A percentile compares a stretch with the other conserved stretches of the same genome.
phyloP scores from a whole-genome alignment of 1,140 invertebrate species.

The Parapsyche elsis region DNA sequence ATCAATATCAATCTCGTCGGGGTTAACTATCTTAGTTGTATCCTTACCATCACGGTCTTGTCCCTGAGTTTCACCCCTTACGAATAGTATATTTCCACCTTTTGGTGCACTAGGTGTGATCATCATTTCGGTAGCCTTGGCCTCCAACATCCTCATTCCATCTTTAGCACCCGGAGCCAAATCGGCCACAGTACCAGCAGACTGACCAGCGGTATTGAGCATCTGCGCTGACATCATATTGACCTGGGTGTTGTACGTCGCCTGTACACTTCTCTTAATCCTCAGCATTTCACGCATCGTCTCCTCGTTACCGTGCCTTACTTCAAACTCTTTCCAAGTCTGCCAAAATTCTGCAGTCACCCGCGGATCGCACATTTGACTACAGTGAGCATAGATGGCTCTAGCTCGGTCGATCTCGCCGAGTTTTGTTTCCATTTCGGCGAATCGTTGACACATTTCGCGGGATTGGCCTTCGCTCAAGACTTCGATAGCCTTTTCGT shows the following conservation, averaged over 20 bases:
- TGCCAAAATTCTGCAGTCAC: constrained; percentile 96
- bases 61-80: constrained; percentile 87
- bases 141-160: constrained; percentile 90
- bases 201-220: constrained; percentile 78
- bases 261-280: constrained; percentile 97
- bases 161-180: constrained; percentile 78
- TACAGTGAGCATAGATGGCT: constrained; percentile 97
- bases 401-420: constrained; percentile 98
- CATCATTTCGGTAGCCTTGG: constrained; percentile 77
- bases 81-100: constrained; percentile 82
- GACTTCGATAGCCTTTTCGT: constrained; percentile 97
- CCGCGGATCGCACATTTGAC: constrained; percentile 98
- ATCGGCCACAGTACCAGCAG: constrained; percentile 74
- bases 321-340: constrained; percentile 99
- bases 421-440: constrained; percentile 97
- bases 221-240: constrained; percentile 99
- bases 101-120: constrained; percentile 58
- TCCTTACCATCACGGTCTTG: constrained; percentile 75
- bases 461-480: constrained; percentile 90
- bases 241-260: constrained; percentile 95
- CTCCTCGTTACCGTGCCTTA: constrained; percentile 99
- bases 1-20: constrained; percentile 94
- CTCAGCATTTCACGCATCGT: constrained; percentile 99
- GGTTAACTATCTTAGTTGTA: constrained; percentile 81
- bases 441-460: constrained; percentile 96